phyloP scores from a whole-genome alignment of 1,140 invertebrate species.

The Olivierus martensii region DNA sequence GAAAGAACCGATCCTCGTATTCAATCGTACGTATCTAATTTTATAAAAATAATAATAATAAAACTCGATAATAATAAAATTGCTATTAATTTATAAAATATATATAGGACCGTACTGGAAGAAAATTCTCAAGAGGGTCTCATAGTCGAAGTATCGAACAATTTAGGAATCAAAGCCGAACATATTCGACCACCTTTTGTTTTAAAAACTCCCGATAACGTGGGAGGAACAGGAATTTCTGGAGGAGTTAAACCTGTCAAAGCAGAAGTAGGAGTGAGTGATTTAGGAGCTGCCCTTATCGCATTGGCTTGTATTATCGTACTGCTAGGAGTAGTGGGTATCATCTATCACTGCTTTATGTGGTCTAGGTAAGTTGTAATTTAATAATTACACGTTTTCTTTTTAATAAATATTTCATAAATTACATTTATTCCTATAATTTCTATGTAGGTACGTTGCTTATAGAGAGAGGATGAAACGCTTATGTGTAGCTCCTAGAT shows the following conservation, averaged over 20 bases:
- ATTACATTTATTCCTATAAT: slow-evolving; percentile 6
- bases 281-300: slow-evolving; percentile 62
- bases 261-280: slow-evolving; percentile 15
- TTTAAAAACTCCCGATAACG: neutral
- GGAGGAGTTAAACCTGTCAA: neutral
- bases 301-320: slow-evolving; percentile 73
- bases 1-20: slow-evolving; percentile 51
- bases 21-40: slow-evolving; percentile 41
- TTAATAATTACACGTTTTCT: neutral
- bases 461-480: slow-evolving; percentile 59
- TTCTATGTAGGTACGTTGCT: slow-evolving; percentile 48
- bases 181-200: slow-evolving; percentile 46
- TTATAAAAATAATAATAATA: too few relatives aligned
- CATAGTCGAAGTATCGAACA: slow-evolving; percentile 38
- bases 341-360: slow-evolving; percentile 79
- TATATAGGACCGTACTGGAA: slow-evolving; percentile 22
- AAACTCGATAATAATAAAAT: neutral
- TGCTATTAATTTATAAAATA: neutral
- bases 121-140: slow-evolving; percentile 42
- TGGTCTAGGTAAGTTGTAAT: slow-evolving; percentile 61
- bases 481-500: slow-evolving; percentile 51
- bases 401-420: neutral
- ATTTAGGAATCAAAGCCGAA: slow-evolving; percentile 41
- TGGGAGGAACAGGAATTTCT: neutral
- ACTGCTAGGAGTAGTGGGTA: slow-evolving; percentile 64